phyloP scores from a whole-genome alignment of 2,113 vertebrate genomes.

The Hyperopisus bebe region DNA sequence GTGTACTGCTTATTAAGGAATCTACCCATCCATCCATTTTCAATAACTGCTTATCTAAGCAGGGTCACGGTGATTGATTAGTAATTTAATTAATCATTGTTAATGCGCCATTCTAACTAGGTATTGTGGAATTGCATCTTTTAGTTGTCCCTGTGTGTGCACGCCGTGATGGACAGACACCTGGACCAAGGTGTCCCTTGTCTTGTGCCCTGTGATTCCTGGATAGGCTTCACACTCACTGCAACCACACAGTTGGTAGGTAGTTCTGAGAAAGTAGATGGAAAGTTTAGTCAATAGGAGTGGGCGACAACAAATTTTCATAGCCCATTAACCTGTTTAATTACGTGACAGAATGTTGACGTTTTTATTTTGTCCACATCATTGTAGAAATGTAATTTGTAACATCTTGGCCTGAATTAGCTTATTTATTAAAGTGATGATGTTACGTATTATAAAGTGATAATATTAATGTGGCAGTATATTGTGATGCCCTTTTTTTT shows the following conservation, averaged over 20 bases:
- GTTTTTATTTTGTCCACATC: background rate
- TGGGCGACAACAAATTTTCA: background rate
- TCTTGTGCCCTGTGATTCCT: background rate
- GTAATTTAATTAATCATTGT: background rate
- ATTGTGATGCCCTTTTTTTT: background rate
- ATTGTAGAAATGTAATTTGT: background rate
- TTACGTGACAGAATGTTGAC: background rate
- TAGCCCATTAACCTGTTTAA: background rate
- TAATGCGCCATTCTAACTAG: background rate
- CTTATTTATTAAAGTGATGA: background rate
- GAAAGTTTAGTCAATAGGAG: background rate
- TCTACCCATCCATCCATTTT: background rate
- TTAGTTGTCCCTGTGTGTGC: background rate
- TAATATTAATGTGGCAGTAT: background rate
- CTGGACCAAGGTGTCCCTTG: background rate
- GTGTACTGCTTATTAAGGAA: background rate
- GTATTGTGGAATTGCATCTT: background rate
- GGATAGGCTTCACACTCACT: background rate
- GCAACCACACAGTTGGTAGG: background rate
- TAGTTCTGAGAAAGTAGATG: background rate
- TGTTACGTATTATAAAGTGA: background rate
- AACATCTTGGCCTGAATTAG: background rate
- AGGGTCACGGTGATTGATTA: background rate
- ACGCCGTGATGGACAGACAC: background rate
- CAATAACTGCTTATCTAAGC: background rate